Base-by-base conservation (phyloP, 2,888 invertebrate genomes). In the Habrosyne pyritoides region DNA sequence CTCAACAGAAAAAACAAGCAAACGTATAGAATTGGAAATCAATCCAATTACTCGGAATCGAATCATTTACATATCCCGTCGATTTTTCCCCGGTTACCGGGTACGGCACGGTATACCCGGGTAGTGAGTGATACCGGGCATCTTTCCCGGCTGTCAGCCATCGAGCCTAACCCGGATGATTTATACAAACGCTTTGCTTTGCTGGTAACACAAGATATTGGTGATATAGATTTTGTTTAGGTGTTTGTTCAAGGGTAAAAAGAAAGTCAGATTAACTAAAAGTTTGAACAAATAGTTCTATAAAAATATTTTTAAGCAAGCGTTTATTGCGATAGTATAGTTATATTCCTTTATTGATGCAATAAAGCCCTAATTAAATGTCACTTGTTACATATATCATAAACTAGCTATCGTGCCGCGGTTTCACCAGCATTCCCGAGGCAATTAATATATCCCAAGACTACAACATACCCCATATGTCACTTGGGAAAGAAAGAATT, bases 61-160 rank as follows among this genome's bases (percentile, higher is more conserved):
- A 60, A 59, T 55, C 63, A 60, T 56, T 63, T 56, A 59, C 59
- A 24, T 24, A 52, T 30, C 51, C 10, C 36, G 47, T 60, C 64
- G 63, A 60, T 57, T 55, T 59, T 58, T 60, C 57, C 61, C 63
- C n/a, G 42, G 18, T 42, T 42, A 14, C 42, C 42, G n/a, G 33
- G 33, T n/a, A 18, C 18, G 42, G 14, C 7, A 14, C 14, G 18
- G 47, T 53, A 50, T 60, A 49, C 57, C 53, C 26, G 22, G 10
- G 46, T 36, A 53, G 58, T 61, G 65, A 61, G 58, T 55, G 64
- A 63, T 64, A 55, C 63, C 56, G 51, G 61, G 52, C 56, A 63
- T 64, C 65, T 55, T 46, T 56, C 60, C 30, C 63, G 61, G 64
- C 60, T 61, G 66, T 66, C 63, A 65, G 10, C 10, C 18, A 21